Evolutionary conservation across 2,113 vertebrate genomes (phyloP).

Genomic region (western clawed frog (Xenopus tropicalis)): UCB_Xtro_10.0 CM004448.2:36512001-36512500

Average conservation of each 20-base stretch:
- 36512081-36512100: background rate
- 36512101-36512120: slow-evolving; percentile 2
- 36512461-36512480: slow-evolving; percentile 36
- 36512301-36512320: slow-evolving; percentile 42
- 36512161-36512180: slow-evolving; percentile 34
- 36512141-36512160: slow-evolving; percentile 30
- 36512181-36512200: slow-evolving; percentile 16
- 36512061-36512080: background rate
- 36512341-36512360: slow-evolving; percentile 41
- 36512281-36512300: slow-evolving; percentile 36
- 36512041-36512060: background rate
- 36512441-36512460: background rate
- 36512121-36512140: slow-evolving; percentile 1
- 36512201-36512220: slow-evolving; percentile 30
- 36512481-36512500: slow-evolving; percentile 37
- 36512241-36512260: slow-evolving; percentile 30
- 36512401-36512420: slow-evolving; percentile 31
- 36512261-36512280: slow-evolving; percentile 32
- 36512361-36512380: slow-evolving; percentile 45
- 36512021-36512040: background rate
- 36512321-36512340: slow-evolving; percentile 34
- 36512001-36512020: too few relatives aligned
- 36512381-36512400: slow-evolving; percentile 35
- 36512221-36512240: slow-evolving; percentile 28
- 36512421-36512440: slow-evolving; percentile 28